A percentile compares a stretch with the other conserved stretches of the same genome.
These are phyloP conservation scores for Subacronicta megacephala DNA, from an alignment of 2,888 invertebrate species.

Conservation along the genomic window DNA sequence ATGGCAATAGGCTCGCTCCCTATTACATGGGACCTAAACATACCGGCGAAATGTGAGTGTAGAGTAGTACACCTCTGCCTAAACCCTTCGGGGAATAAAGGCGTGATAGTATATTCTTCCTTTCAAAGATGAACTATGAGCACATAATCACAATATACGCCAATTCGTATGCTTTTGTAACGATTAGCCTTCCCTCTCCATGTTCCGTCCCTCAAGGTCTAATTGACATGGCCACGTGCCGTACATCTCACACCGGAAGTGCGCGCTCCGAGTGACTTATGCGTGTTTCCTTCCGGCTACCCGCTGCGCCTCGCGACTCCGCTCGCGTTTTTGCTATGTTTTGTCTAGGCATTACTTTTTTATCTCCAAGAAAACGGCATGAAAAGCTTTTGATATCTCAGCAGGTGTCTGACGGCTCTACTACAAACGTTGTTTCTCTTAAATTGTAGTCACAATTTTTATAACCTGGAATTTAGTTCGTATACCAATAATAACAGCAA, in stretches of 20 bases:
- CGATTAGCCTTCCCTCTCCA: constrained; percentile 32
- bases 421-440: too few relatives aligned
- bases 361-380: constrained; percentile 23
- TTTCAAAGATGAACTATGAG: too few relatives aligned
- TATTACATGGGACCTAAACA: too few relatives aligned
- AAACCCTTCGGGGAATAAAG: too few relatives aligned
- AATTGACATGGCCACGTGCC: constrained; percentile 74
- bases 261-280: constrained; percentile 77
- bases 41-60: too few relatives aligned
- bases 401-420: constrained; percentile 37
- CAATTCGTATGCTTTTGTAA: neutral
- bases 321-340: constrained; percentile 33
- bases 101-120: too few relatives aligned
- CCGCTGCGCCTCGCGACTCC: constrained; percentile 55
- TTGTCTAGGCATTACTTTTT: constrained; percentile 43
- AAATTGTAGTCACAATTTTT: neutral
- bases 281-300: constrained; percentile 76
- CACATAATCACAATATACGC: neutral
- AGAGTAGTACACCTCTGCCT: too few relatives aligned
- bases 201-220: constrained; percentile 35
- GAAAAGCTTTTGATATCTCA: constrained; percentile 21
- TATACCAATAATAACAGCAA: too few relatives aligned
- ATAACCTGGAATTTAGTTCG: too few relatives aligned
- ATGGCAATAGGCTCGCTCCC: too few relatives aligned
- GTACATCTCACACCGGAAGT: constrained; percentile 63